A percentile compares a stretch with the other conserved stretches of the same genome.
These are phyloP conservation scores for Bombylius discolor DNA, from an alignment of 2,888 invertebrate species.

Conservation along the genomic window DNA sequence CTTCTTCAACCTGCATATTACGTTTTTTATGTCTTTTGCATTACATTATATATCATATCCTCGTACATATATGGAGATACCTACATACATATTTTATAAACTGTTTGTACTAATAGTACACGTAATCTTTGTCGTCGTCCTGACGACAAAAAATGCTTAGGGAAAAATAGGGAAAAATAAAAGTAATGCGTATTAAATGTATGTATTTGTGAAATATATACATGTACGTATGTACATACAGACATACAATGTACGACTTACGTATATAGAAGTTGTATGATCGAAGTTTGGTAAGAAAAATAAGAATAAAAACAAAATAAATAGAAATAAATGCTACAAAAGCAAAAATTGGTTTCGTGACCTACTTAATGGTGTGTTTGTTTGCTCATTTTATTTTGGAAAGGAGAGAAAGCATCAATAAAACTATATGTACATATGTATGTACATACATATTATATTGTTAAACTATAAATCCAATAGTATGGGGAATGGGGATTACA, in stretches of 20 bases:
- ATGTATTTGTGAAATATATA: not conserved
- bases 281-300: not conserved
- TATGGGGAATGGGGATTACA: too few relatives aligned
- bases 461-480: too few relatives aligned
- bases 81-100: too few relatives aligned
- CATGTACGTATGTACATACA: not conserved
- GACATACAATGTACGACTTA: too few relatives aligned
- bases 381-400: too few relatives aligned
- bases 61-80: too few relatives aligned
- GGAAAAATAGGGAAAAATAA: not conserved
- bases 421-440: too few relatives aligned
- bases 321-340: not conserved
- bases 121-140: not conserved
- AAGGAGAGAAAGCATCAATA: too few relatives aligned
- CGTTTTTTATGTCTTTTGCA: too few relatives aligned
- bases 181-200: not conserved
- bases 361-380: not conserved
- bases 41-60: too few relatives aligned
- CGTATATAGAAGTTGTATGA: not conserved
- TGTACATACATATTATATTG: too few relatives aligned
- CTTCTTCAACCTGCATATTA: not conserved
- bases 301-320: not conserved
- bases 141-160: not conserved
- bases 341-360: not conserved
- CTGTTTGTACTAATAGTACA: too few relatives aligned